Base-by-base conservation (phyloP, 2,888 invertebrate genomes). In the Hydriomena furcata region DNA sequence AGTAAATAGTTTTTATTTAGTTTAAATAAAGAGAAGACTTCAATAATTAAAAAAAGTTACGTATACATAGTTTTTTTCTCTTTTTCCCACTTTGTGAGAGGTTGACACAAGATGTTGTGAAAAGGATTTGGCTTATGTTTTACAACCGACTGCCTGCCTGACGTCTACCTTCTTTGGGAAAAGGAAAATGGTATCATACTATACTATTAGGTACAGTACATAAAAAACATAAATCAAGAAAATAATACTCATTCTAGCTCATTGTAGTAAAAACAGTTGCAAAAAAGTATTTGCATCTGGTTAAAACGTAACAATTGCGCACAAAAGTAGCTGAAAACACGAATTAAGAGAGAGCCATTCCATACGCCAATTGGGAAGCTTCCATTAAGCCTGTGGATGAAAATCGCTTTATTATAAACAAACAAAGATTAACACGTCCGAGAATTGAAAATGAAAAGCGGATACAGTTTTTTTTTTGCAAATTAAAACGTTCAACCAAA, bases 401-500 rank as follows among this genome's bases (percentile, higher is more conserved):
- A 58, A 41, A 44, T 40, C 36, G 11, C 46, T 28, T 32, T 57
- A 61, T 60, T 63, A 64, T 50, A 52, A 57, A 56, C 56, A 63
- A 58, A 64, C 60, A 62, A 58, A 60, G 58, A 65, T 60, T 58
- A 60, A 59, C 55, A 57, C 55, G 56, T 55, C 32, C 47, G 48
- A 36, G 54, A 58, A 65, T 62, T 55, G 59, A 52, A 62, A 58
- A 41, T 8, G 25, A 12, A 32, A 44, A 13, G 27, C 58, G 54
- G 38, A 51, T 54, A 50, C 49, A 51, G 52, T 53, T 55, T 62
- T 60, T 61, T 54, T 50, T 65, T 61, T n/a, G n/a, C n/a, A n/a
- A 64, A 68, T 69, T 68, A 66, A 68, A 67, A 61, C 61, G 60
- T 62, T 58, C n/a, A n/a, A n/a, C n/a, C n/a, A n/a, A n/a, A n/a